Base-by-base conservation (phyloP, 2,888 invertebrate species). In the Macrosiphum euphorbiae region DNA sequence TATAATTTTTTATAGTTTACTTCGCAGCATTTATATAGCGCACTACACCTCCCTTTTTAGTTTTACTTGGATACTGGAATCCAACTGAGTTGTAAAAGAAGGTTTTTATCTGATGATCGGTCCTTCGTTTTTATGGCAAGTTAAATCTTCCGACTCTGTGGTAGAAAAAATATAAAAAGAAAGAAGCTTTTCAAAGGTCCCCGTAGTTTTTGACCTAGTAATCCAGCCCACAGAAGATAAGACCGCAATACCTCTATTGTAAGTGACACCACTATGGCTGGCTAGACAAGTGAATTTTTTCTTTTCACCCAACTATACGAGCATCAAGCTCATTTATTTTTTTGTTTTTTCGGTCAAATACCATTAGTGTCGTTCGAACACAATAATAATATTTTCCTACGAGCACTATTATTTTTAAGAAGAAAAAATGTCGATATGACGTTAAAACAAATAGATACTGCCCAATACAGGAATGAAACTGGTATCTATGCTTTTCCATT, bases 91-190 rank as follows among this genome's bases (percentile, higher is more conserved):
- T 88, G 88, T 92, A 47, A 92, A 78, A 78, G 84, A 61, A 13
- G 58, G 26, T 89, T 58, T 89, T 92, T 89, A 92, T 92, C 92
- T 55, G 78, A 89, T 84, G 55, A 89, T 92, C 92, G 84, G 88
- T 58, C 55, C 84, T 78, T 41, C 41, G 41, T 88, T 87, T 52
- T 24, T 52, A 41, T 50, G 67, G 61, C 41, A 88, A 92, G 88
- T 92, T 88, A 92, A 87, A 92, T 92, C 92, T 67, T 67, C 20
- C 20, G 28, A 28, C 35, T 92, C 26, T 47, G 24, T 41, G 50
- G 84, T 84, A 44, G 35, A 50, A n/a, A 35, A 50, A 78, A 78
- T 78, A 20, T 7, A 78, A 91, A 85, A 85, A 55, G 16, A 86
- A 88, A 88, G 24, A 78, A 92, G 88, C 88, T 92, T 92, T 84